Conservation (phyloP, 2,888 invertebrate genomes). For the Leucophora obtusa region DNA sequence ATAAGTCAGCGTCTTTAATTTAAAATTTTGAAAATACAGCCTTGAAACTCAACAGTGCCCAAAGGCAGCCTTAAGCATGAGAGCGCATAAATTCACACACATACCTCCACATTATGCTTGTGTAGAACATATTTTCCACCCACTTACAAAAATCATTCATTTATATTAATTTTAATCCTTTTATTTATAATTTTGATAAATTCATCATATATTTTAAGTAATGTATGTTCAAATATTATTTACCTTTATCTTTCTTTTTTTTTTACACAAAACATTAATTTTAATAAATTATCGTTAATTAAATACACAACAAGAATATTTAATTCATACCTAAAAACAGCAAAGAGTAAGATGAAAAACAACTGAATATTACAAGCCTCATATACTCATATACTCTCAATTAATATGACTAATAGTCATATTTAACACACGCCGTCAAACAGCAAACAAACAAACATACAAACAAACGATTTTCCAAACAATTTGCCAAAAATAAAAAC, state of each 20-base stretch:
- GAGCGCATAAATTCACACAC: too few relatives aligned
- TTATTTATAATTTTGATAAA: background rate
- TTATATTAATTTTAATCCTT: constrained; percentile 6
- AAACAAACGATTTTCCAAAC: background rate
- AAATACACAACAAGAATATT: constrained; percentile 35
- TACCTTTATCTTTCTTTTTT: background rate
- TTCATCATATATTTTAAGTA: background rate
- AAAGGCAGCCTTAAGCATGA: too few relatives aligned
- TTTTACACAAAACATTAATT: constrained; percentile 35
- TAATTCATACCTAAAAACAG: background rate
- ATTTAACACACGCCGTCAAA: constrained; percentile 24
- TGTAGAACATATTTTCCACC: too few relatives aligned
- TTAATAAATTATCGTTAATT: constrained; percentile 43
- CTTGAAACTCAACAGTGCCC: too few relatives aligned
- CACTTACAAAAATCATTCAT: background rate
- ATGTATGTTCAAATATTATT: background rate
- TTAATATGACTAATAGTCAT: constrained; percentile 49
- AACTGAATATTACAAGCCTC: constrained; percentile 12
- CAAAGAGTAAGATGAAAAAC: background rate
- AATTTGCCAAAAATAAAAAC: background rate
- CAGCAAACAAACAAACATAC: background rate
- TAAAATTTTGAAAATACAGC: too few relatives aligned
- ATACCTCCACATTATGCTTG: too few relatives aligned
- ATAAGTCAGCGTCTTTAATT: too few relatives aligned
- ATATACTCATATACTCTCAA: constrained; percentile 47